phyloP scores from a whole-genome alignment of 2,888 invertebrate species.

The Megastigmus dorsalis region DNA sequence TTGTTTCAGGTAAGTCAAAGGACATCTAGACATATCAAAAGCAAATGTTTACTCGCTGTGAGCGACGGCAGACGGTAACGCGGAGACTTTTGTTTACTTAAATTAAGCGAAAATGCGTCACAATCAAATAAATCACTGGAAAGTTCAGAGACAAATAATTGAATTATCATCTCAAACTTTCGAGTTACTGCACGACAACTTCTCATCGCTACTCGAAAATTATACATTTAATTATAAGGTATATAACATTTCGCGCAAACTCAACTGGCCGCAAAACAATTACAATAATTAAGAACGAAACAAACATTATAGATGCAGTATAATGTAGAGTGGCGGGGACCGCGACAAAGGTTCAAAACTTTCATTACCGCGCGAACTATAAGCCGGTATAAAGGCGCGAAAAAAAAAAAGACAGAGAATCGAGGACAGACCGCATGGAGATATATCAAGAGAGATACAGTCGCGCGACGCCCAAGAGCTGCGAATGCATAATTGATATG shows the following conservation, averaged over 20 bases:
- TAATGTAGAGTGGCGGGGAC: background rate
- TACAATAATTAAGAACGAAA: slow-evolving; percentile 6
- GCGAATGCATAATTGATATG: slow-evolving; percentile 46
- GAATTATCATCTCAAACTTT: background rate
- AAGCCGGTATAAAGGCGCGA: background rate
- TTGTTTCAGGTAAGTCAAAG: slow-evolving; percentile 24
- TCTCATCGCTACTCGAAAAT: no score
- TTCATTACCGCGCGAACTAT: background rate
- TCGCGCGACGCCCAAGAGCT: background rate
- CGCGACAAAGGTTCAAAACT: slow-evolving; percentile 1
- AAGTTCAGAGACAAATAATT: background rate
- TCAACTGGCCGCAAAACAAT: no score
- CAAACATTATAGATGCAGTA: background rate
- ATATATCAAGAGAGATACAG: slow-evolving; percentile 30
- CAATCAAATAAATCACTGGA: background rate
- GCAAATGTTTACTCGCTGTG: no score
- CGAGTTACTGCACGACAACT: no score
- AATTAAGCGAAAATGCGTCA: background rate
- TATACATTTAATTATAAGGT: no score
- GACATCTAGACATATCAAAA: background rate
- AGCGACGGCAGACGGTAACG: background rate
- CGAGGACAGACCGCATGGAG: background rate
- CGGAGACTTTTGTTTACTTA: background rate
- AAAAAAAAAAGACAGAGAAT: background rate
- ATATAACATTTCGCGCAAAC: no score